Conservation (phyloP, 2,888 invertebrate genomes). For the Cataglyphis altisquamis region DNA sequence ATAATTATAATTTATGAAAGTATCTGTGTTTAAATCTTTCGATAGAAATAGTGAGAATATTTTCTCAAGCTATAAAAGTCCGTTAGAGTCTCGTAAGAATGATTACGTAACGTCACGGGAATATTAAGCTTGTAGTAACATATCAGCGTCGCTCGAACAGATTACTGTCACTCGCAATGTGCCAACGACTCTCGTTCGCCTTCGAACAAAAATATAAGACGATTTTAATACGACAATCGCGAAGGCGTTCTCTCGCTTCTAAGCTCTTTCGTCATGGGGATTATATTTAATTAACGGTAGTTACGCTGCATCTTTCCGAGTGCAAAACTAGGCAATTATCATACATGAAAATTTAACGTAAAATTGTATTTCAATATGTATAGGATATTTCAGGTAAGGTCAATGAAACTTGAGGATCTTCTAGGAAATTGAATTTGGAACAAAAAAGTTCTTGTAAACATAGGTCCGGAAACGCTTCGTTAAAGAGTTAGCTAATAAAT, state of each 20-base stretch:
- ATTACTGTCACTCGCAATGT: conserved; percentile 43
- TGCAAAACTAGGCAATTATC: not conserved
- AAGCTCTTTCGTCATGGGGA: conserved; percentile 42
- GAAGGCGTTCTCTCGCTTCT: conserved; percentile 8
- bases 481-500: too few relatives aligned
- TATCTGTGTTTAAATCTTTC: not conserved
- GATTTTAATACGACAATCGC: conserved; percentile 23
- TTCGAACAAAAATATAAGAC: conserved; percentile 24
- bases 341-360: not conserved
- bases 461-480: too few relatives aligned
- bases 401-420: too few relatives aligned
- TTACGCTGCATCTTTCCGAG: conserved; percentile 1
- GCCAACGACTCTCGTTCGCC: conserved; percentile 29
- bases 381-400: too few relatives aligned
- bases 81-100: not conserved
- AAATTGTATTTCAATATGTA: not conserved
- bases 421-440: too few relatives aligned
- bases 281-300: conserved; percentile 37
- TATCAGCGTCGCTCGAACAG: conserved; percentile 40
- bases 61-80: not conserved
- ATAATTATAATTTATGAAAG: not conserved
- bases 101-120: conserved; percentile 8
- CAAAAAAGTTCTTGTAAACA: too few relatives aligned
- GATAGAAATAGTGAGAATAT: not conserved
- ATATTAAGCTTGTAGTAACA: conserved; percentile 24